Evolutionary conservation across 2,888 invertebrate genomes (phyloP).

Genomic region (Apodemia duryi): DNA sequence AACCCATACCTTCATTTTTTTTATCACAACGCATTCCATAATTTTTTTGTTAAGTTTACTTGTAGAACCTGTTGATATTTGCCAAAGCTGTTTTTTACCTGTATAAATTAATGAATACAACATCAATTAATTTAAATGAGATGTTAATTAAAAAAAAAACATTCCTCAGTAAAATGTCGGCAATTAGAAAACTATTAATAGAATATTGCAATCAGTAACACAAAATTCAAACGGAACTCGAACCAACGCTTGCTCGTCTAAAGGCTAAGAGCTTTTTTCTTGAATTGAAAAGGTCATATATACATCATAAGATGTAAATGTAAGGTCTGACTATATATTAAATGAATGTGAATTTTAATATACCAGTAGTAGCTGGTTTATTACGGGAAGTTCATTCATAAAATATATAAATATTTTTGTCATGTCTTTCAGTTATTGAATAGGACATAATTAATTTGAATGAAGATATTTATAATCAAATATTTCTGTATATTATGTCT

Average conservation of each 20-base stretch:
- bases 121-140: not conserved
- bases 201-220: not conserved
- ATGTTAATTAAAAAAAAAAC: not conserved
- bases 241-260: not conserved
- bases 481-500: too few species aligned
- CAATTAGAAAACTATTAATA: not conserved
- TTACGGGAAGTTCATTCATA: too few species aligned
- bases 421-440: too few species aligned
- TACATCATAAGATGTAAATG: not conserved
- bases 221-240: not conserved
- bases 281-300: not conserved
- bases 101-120: not conserved
- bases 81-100: not conserved
- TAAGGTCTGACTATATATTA: too few species aligned
- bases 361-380: too few species aligned
- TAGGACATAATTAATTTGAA: too few species aligned
- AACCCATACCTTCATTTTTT: not conserved
- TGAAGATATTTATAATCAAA: too few species aligned
- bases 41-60: not conserved
- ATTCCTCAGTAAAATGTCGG: not conserved
- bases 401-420: too few species aligned
- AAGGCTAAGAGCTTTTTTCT: not conserved
- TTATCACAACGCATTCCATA: not conserved
- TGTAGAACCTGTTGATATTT: not conserved
- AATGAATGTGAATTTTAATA: too few species aligned